These are phyloP conservation scores for Hippocampus barbouri DNA, from an alignment of 2,113 vertebrate species.

Conservation along the genomic window DNA sequence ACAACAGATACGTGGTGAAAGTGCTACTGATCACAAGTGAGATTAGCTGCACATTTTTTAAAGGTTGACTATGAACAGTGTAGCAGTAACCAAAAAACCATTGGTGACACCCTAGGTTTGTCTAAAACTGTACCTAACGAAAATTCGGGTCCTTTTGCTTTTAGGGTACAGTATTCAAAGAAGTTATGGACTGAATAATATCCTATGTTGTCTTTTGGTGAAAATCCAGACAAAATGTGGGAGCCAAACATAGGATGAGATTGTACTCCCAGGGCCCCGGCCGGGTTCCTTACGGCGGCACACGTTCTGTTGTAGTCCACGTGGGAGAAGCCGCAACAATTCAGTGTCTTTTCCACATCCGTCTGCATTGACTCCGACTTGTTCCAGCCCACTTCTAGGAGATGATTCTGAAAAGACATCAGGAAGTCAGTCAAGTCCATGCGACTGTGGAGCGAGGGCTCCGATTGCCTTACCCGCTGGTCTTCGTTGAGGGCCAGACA, in stretches of 20 bases:
- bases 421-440: not conserved
- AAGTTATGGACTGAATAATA: too few relatives aligned
- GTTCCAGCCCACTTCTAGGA: constrained; percentile 93
- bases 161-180: too few relatives aligned
- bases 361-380: constrained; percentile 78
- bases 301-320: constrained; percentile 74
- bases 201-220: too few relatives aligned
- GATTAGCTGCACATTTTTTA: too few relatives aligned
- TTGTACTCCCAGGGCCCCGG: not conserved
- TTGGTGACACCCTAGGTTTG: too few relatives aligned
- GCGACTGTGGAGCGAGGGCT: not conserved
- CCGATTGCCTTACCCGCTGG: constrained; percentile 79
- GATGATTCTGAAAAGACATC: constrained; percentile 70
- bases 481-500: constrained; percentile 87
- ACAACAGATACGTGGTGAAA: too few relatives aligned
- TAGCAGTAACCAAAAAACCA: too few relatives aligned
- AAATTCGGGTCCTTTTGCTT: too few relatives aligned
- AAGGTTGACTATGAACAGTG: too few relatives aligned
- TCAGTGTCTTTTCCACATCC: constrained; percentile 87
- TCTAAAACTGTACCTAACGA: too few relatives aligned
- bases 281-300: constrained; percentile 74
- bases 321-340: constrained; percentile 87
- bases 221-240: too few relatives aligned
- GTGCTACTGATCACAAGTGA: too few relatives aligned
- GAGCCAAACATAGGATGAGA: not conserved